phyloP scores from a whole-genome alignment of 2,888 invertebrate genomes.

The Microchrysa polita region DNA sequence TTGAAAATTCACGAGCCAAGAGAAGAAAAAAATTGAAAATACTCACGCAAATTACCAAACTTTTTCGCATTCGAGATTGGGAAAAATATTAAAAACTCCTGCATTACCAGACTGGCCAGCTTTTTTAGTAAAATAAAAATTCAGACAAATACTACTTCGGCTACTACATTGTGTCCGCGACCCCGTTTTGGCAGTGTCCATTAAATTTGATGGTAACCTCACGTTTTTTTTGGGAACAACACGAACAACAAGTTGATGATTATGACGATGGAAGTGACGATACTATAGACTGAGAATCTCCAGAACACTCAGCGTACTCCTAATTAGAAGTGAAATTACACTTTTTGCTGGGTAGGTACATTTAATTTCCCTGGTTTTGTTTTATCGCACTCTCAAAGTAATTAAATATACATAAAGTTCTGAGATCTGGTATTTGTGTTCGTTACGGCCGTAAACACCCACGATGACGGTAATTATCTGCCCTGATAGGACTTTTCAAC shows the following conservation, averaged over 20 bases:
- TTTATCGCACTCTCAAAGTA: constrained; percentile 23
- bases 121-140: background rate
- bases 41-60: background rate
- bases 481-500: background rate
- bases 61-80: background rate
- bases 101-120: background rate
- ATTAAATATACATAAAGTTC: constrained; percentile 33
- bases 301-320: background rate
- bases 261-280: background rate
- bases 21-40: background rate
- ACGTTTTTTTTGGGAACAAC: background rate
- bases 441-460: constrained; percentile 26
- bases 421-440: constrained; percentile 26
- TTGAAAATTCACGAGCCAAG: background rate
- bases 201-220: constrained; percentile 22
- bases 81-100: constrained; percentile 14
- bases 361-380: constrained; percentile 19
- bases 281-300: background rate
- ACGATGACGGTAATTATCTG: constrained; percentile 20
- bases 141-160: no score
- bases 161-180: background rate
- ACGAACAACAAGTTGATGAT: background rate
- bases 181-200: background rate
- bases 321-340: constrained; percentile 15
- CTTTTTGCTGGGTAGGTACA: constrained; percentile 8